These are phyloP conservation scores for Columbina picui DNA, from an alignment of 2,113 vertebrate genomes.

Conservation along the genomic window DNA sequence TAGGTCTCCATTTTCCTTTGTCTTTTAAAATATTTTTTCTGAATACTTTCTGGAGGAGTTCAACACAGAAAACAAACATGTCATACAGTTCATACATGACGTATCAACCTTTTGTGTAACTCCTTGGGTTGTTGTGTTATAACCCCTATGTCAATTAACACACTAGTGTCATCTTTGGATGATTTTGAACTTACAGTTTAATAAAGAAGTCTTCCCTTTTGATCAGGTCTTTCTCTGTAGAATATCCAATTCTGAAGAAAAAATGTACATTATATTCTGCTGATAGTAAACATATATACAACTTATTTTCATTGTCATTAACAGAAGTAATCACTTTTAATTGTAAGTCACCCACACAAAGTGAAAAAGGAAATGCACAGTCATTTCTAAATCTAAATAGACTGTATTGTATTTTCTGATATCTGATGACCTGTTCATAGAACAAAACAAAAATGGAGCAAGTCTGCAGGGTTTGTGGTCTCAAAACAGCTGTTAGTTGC, in stretches of 20 bases:
- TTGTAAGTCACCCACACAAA: not conserved
- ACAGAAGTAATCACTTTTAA: not conserved
- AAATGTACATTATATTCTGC: not conserved
- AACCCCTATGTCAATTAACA: not conserved
- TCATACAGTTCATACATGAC: not conserved
- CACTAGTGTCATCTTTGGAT: not conserved
- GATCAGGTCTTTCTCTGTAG: not conserved
- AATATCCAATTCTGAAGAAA: not conserved
- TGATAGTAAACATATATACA: not conserved
- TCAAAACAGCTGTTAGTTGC: not conserved
- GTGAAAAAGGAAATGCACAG: not conserved
- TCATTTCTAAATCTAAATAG: not conserved
- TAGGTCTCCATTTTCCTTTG: not conserved
- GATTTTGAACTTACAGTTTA: not conserved
- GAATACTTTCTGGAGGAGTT: not conserved
- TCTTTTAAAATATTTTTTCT: conserved; percentile 1
- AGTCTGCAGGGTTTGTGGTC: not conserved
- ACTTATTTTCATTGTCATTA: not conserved
- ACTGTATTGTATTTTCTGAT: not conserved
- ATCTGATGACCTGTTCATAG: not conserved
- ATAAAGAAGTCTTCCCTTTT: not conserved
- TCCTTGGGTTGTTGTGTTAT: not conserved
- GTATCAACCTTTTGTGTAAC: not conserved
- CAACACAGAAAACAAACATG: not conserved
- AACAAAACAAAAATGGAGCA: not conserved